Percentiles rank a stretch among this genome's conserved stretches.
Conservation (phyloP, 2,797 vertebrate species). For the Lacerta agilis region DNA sequence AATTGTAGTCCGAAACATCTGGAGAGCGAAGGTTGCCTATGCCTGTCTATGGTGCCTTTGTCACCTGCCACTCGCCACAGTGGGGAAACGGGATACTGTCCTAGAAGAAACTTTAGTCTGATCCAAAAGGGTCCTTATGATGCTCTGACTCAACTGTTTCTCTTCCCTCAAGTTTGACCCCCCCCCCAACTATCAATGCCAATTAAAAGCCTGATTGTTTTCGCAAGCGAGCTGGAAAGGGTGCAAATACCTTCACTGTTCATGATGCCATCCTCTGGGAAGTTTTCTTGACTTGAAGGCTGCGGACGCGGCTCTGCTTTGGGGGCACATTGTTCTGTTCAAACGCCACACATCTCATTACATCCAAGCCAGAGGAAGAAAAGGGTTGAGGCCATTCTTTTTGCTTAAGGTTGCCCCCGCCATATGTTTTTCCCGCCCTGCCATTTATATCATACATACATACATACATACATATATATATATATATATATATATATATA, state of each 20-base stretch:
- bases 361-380: no score
- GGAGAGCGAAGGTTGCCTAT: no score
- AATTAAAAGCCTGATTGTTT: background rate
- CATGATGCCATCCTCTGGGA: background rate
- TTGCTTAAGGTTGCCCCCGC: no score
- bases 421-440: no score
- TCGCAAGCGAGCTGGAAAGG: background rate
- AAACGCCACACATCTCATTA: background rate
- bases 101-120: background rate
- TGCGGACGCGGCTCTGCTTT: constrained; percentile 18
- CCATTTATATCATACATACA: no score
- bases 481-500: no score
- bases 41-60: background rate
- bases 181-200: background rate
- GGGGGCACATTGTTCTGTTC: constrained; percentile 78
- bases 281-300: background rate
- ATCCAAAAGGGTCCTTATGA: no score
- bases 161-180: background rate
- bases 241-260: constrained; percentile 69
- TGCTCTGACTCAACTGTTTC: no score
- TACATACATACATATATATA: no score
- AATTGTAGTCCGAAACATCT: no score
- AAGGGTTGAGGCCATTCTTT: no score
- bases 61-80: background rate
- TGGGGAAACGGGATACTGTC: background rate